These are phyloP conservation scores for Furnarius figulus DNA, from an alignment of 2,113 vertebrate species.

Conservation along the genomic window DNA sequence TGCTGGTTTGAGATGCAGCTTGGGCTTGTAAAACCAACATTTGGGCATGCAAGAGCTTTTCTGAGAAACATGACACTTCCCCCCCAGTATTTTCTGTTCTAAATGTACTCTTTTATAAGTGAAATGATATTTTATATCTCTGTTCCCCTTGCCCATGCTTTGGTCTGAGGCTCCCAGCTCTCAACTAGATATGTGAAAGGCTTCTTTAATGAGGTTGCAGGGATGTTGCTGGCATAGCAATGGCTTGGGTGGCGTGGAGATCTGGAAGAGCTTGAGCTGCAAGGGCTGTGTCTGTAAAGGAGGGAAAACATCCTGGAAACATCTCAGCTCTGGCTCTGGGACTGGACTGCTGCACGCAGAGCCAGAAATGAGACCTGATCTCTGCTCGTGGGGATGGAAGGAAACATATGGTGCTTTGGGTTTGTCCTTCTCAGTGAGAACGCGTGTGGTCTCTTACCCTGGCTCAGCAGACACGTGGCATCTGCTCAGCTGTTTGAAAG, in stretches of 20 bases:
- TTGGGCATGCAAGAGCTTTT: not conserved
- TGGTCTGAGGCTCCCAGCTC: not conserved
- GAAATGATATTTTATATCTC: not conserved
- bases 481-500: not conserved
- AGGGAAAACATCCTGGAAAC: not conserved
- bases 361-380: not conserved
- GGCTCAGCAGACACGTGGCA: not conserved
- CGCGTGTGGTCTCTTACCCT: not conserved
- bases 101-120: not conserved
- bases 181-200: not conserved
- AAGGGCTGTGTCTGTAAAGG: not conserved
- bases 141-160: not conserved
- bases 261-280: not conserved
- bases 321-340: not conserved
- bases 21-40: not conserved
- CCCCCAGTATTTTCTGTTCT: not conserved
- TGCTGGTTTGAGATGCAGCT: not conserved
- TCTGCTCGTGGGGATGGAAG: not conserved
- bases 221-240: accelerated
- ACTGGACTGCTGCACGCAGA: not conserved
- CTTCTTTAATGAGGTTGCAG: not conserved
- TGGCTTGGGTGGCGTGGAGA: not conserved
- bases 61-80: not conserved
- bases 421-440: not conserved
- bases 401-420: not conserved